Evolutionary conservation across 2,113 vertebrate species (phyloP), one percentile per base, ranked within the genome.

Genomic region (Vidua macroura): DNA sequence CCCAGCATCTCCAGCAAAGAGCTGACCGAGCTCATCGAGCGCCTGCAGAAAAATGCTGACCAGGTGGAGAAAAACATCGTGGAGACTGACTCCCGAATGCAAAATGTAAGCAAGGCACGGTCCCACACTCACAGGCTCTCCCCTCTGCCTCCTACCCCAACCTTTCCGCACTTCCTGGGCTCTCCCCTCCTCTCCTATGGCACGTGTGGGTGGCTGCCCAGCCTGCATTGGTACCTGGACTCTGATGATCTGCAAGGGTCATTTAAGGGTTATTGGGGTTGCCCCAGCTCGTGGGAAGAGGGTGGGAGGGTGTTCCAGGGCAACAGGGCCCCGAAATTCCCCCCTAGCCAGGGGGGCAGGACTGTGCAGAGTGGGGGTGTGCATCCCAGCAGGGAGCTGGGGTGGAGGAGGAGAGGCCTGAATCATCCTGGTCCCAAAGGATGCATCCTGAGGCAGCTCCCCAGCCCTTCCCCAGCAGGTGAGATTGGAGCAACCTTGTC

Each of bases 61-160:
- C 98, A 99, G 87, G 99, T 99, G 98, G 99, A 99, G 95, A 99
- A 98, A 91, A 98, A 98, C 97, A 99, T 99, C n/a, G 97, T 98
- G 81, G 99, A 99, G 63, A 96, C 98, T 0, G 99, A 99, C 94
- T 98, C 98, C 96, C 98, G 99, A 76, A 98, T 99, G 96, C 99
- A 99, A 63, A 99, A 98, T 5, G 99, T 99, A 59, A 98, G 98
- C 9, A 1, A 6, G 15, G 53, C 6, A 1, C 0, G 2, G 19
- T 19, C 37, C 28, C 37, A 0, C 9, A 0, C 7, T 2, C 30
- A 1, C 31, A 1, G 68, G 64, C 78, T 4, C 13, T 10, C 22
- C 25, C 17, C 3, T 22, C 28, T 18, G 31, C 41, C 56, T 20
- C 56, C 70, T 12, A 24, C n/a, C 15, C 0, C 70, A 10, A 78